Evolutionary conservation across 2,797 vertebrate genomes (phyloP).

Genomic region (Morelia viridis): DNA sequence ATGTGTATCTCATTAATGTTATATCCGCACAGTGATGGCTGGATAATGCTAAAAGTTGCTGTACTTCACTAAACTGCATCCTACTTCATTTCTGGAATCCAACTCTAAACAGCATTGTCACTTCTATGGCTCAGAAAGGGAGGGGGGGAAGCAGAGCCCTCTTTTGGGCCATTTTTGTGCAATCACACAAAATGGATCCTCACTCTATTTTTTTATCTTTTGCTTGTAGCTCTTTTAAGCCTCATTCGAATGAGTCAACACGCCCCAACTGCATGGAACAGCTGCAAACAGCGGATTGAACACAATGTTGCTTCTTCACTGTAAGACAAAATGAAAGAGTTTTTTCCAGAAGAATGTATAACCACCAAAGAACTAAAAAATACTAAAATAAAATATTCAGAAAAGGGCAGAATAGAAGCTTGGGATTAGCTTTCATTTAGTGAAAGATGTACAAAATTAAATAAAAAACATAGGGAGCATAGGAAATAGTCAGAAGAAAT

Average conservation of each 20-base stretch:
- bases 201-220: neutral
- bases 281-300: neutral
- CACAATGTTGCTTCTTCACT: neutral
- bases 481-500: neutral
- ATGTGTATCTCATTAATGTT: too few relatives aligned
- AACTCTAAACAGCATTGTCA: neutral
- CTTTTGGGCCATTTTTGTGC: neutral
- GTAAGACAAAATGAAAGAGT: neutral
- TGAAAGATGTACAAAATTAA: neutral
- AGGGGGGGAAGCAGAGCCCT: too few relatives aligned
- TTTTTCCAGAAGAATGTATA: neutral
- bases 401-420: neutral
- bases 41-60: too few relatives aligned
- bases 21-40: too few relatives aligned
- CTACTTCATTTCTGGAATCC: neutral
- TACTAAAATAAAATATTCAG: neutral
- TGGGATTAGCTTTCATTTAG: neutral
- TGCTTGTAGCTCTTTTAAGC: neutral
- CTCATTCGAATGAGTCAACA: neutral
- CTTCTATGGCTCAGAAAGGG: neutral
- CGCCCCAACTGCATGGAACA: neutral
- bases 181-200: neutral
- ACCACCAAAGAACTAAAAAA: neutral
- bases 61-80: neutral
- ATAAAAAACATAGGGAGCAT: neutral